Evolutionary conservation across 2,888 invertebrate genomes (phyloP).

Genomic region (Xanthorhoe designata): DNA sequence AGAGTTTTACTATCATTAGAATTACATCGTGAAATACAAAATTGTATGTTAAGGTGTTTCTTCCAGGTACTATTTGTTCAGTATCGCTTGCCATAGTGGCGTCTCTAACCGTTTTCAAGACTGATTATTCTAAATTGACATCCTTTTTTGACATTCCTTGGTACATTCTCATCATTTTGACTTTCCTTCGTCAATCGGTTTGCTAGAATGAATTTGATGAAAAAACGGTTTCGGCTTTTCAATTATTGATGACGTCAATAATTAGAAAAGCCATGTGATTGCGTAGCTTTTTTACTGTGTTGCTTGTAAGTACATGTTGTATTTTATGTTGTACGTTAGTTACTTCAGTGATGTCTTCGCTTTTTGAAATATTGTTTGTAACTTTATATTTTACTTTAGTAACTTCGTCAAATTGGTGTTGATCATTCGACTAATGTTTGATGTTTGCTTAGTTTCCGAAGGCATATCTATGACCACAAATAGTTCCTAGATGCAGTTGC

Average conservation of each 20-base stretch:
- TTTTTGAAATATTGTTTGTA: constrained; percentile 19
- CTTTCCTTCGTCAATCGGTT: constrained; percentile 53
- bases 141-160: constrained; percentile 73
- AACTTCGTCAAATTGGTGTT: constrained; percentile 24
- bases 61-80: constrained; percentile 59
- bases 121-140: constrained; percentile 83
- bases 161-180: constrained; percentile 54
- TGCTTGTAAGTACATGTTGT: constrained; percentile 37
- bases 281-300: constrained; percentile 43
- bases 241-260: constrained; percentile 78
- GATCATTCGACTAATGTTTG: neutral
- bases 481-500: constrained; percentile 38
- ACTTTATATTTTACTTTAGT: constrained; percentile 1
- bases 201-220: constrained; percentile 62
- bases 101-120: constrained; percentile 76
- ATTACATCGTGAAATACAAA: constrained; percentile 46
- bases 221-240: constrained; percentile 70
- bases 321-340: constrained; percentile 32
- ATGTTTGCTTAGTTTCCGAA: constrained; percentile 21
- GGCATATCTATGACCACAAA: constrained; percentile 32
- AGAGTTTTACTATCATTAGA: constrained; percentile 56
- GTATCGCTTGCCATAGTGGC: constrained; percentile 53
- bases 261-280: constrained; percentile 65
- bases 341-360: constrained; percentile 26
- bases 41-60: constrained; percentile 76